Conservation (phyloP, 1,140 invertebrate genomes). For the Eupristina koningsbergeri region DNA sequence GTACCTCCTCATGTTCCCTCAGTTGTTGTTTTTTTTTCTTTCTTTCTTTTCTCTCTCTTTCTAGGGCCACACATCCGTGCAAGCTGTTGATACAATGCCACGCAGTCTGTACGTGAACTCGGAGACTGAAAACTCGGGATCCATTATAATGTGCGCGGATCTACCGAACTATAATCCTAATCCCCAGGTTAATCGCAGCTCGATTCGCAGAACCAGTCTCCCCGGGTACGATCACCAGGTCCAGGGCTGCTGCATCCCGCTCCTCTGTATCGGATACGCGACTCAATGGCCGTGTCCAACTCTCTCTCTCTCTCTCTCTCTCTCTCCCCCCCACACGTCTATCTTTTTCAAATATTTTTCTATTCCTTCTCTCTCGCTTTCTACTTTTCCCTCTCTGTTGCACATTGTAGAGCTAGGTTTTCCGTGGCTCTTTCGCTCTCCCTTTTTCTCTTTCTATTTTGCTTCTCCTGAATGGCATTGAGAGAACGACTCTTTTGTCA, state of each 20-base stretch:
- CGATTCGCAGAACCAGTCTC: slow-evolving; percentile 59
- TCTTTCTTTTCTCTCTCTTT: too few relatives aligned
- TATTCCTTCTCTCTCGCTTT: not conserved
- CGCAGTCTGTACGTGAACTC: not conserved
- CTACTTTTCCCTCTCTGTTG: not conserved
- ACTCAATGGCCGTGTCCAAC: not conserved
- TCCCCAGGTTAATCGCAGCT: slow-evolving; percentile 67
- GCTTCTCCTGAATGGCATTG: not conserved
- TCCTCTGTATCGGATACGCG: not conserved
- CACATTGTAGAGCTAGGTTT: not conserved
- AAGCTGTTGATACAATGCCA: not conserved
- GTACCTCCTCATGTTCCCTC: not conserved
- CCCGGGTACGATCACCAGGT: not conserved
- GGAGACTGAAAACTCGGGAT: not conserved
- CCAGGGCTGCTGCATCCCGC: slow-evolving; percentile 9
- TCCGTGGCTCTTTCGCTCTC: not conserved
- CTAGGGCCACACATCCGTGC: not conserved
- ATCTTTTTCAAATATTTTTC: not conserved
- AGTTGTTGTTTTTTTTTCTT: not conserved
- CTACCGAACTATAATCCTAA: slow-evolving; percentile 64
- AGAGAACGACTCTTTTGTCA: slow-evolving; percentile 18
- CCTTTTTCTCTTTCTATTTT: not conserved
- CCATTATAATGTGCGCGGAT: slow-evolving; percentile 36
- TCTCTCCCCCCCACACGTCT: not conserved
- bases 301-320: not conserved